Percentiles rank a stretch among this genome's conserved stretches.
phyloP scores from a whole-genome alignment of 1,140 invertebrate species.

The Nasonia longicornis region DNA sequence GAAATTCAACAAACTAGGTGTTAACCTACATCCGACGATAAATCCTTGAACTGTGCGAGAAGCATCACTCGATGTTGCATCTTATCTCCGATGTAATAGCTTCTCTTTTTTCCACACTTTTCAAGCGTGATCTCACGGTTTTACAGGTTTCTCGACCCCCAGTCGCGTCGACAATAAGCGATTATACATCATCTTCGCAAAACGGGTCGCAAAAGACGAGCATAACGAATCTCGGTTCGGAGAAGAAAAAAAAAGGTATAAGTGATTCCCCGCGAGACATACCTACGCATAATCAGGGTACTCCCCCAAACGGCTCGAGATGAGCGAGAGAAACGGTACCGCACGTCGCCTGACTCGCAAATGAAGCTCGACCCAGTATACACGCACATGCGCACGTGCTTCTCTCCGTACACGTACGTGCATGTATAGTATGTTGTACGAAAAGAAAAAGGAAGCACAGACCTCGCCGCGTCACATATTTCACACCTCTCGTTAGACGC shows the following conservation, averaged over 20 bases:
- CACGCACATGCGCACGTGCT: not conserved
- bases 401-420: too few relatives aligned
- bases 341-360: not conserved
- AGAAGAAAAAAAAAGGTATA: not conserved
- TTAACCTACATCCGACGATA: conserved; percentile 13
- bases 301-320: not conserved
- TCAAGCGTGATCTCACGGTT: not conserved
- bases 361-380: not conserved
- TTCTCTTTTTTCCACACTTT: not conserved
- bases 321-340: not conserved
- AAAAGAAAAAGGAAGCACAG: not conserved
- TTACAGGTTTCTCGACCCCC: not conserved
- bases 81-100: not conserved
- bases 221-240: not conserved
- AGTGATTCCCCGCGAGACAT: not conserved
- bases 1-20: not conserved
- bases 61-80: not conserved
- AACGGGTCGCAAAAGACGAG: not conserved
- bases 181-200: not conserved
- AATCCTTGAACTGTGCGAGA: conserved; percentile 10
- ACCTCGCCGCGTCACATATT: not conserved
- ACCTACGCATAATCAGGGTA: not conserved
- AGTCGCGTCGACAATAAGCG: not conserved
- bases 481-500: not conserved
- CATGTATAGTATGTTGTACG: too few relatives aligned